Evolutionary conservation across 2,113 vertebrate species (phyloP).

Genomic region (Etheostoma cragini): DNA sequence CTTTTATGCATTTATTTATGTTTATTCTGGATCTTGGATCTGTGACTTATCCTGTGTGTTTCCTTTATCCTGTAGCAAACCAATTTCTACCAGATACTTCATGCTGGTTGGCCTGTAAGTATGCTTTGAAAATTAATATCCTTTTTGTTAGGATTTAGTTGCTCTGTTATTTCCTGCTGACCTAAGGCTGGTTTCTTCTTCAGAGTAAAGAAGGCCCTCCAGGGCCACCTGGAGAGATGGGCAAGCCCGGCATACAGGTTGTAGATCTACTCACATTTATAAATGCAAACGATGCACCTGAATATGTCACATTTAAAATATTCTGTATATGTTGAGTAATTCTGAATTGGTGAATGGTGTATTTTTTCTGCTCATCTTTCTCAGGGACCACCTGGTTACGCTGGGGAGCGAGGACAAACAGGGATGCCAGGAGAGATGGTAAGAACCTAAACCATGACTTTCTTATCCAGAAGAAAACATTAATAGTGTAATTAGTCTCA

Average conservation of each 20-base stretch:
- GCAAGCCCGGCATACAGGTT: constrained; percentile 87
- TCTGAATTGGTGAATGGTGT: not conserved
- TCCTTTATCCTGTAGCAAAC: constrained; percentile 83
- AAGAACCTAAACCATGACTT: constrained; percentile 25
- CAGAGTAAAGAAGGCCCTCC: constrained; percentile 85
- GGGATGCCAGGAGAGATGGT: constrained; percentile 86
- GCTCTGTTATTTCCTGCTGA: constrained; percentile 29
- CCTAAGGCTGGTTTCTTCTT: constrained; percentile 58
- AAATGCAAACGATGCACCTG: not conserved
- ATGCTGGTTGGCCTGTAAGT: constrained; percentile 91
- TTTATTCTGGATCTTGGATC: not conserved
- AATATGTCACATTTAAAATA: not conserved
- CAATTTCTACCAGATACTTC: constrained; percentile 88
- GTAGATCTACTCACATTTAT: constrained; percentile 4
- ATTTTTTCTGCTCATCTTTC: not conserved
- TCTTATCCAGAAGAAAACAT: not conserved
- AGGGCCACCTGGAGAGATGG: constrained; percentile 87
- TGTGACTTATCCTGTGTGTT: not conserved
- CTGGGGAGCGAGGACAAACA: constrained; percentile 83
- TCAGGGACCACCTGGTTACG: constrained; percentile 86
- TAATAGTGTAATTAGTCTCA: not conserved
- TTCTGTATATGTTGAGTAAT: not conserved
- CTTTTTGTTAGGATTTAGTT: not conserved
- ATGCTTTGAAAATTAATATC: constrained; percentile 19
- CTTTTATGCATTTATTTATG: not conserved